A percentile compares a stretch with the other conserved stretches of the same genome.
Conservation (phyloP, 2,888 invertebrate species). For the Oxycera nigricornis region DNA sequence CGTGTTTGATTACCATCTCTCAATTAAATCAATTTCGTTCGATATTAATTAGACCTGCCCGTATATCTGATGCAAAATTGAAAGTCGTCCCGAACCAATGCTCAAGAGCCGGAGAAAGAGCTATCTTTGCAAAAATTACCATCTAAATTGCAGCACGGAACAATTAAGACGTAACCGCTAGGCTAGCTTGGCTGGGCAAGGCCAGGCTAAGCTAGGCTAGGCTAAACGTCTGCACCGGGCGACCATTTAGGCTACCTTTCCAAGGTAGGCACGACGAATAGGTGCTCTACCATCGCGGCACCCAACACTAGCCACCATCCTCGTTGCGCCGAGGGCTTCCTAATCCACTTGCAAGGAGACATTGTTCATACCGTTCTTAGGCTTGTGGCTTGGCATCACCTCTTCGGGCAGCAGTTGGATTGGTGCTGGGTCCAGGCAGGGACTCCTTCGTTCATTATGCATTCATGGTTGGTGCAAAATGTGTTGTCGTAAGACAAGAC, state of each 20-base stretch:
- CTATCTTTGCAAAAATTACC: conserved; percentile 38
- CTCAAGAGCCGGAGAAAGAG: not conserved
- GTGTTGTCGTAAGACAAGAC: conserved; percentile 37
- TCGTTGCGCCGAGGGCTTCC: not conserved
- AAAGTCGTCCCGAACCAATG: not conserved
- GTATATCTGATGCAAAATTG: conserved; percentile 10
- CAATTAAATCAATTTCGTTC: conserved; percentile 30
- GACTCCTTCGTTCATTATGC: conserved; percentile 18
- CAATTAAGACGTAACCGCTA: conserved; percentile 38
- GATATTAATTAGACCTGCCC: conserved; percentile 23
- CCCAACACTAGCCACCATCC: not conserved
- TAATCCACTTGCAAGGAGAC: not conserved
- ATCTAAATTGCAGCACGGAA: conserved; percentile 38
- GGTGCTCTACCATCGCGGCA: conserved; percentile 1
- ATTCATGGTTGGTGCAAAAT: conserved; percentile 35
- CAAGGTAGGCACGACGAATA: not conserved
- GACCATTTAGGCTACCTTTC: conserved; percentile 1
- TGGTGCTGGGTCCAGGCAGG: not conserved
- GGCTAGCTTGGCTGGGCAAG: not conserved
- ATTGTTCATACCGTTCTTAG: conserved; percentile 6
- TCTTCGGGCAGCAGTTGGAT: not conserved
- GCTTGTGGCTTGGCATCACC: not conserved
- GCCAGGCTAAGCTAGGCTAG: too few relatives aligned
- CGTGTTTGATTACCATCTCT: conserved; percentile 12
- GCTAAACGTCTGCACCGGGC: not conserved